Evolutionary conservation across 2,888 invertebrate species (phyloP), one percentile per base, ranked within the genome.

Genomic region (Sminthurides aquaticus): DNA sequence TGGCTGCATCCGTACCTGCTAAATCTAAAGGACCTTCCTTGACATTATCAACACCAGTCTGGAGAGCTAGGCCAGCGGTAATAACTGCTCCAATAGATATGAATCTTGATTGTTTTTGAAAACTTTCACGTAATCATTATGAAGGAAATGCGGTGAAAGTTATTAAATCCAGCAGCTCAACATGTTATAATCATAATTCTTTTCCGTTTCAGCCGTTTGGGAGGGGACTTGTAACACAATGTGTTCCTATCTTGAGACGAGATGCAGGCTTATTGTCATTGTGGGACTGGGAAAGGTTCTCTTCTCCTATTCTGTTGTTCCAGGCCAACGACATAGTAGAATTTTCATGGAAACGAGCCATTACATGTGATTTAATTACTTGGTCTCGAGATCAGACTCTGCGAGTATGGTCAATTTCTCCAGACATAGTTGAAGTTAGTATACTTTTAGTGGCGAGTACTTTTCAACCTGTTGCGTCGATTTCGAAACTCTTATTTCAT

Each of bases 361-460:
- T 82, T 20, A 89, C 89, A 76, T 88, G 86, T 76, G 91, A 96
- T 78, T 81, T 97, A 56, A 87, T 96, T 0, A 95, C 95, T 1
- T 97, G 96, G 96, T 93, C 93, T 0, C 87, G 91, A 77, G 96
- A 97, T 81, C 93, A 95, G 77, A 91, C 89, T 18, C 81, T 97
- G 49, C 84, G 95, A 61, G 86, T 95, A 25, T 96, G 95, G 91
- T 67, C 71, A 2, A 64, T 72, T 5, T 72, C 74, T 2, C 65
- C 65, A 3, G 74, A 74, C 63, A 64, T 72, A 18, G 68, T 72
- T 3, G 72, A 73, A 66, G 71, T 69, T 58, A 2, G 22, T 5
- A 18, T 29, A 49, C 15, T 2, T 27, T 2, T n/a, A n/a, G n/a
- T n/a, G n/a, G n/a, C n/a, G n/a, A n/a, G n/a, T n/a, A n/a, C n/a